Evolutionary conservation across 2,888 invertebrate genomes (phyloP), one percentile per base, ranked within the genome.

Genomic region (Laspeyria flexula): DNA sequence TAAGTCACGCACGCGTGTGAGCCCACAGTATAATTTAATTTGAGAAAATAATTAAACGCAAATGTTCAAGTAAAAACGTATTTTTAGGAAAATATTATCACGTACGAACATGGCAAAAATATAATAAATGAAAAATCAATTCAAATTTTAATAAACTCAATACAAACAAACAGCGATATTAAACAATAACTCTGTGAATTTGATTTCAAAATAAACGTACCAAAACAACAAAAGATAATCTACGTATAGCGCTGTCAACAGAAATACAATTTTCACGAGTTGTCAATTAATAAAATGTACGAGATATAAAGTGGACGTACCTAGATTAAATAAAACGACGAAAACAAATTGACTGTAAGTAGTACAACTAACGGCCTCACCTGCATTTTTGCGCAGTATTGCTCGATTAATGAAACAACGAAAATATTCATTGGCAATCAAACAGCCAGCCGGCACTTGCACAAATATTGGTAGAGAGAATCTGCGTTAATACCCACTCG

Each of bases 371-470:
- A 56, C 65, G 49, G 61, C 66, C 57, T 65, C 65, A 65, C 65
- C 64, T 66, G 71, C 60, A 60, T 63, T 75, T 75, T 77, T 73
- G 65, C 65, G 48, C 67, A 65, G 64, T 57, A 71, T 74, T 71
- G 72, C 70, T 69, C 74, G 73, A 72, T 79, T 81, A 77, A 78
- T 79, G 73, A 72, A 80, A 75, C 71, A 76, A 66, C 73, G 75
- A 74, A 81, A 81, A 77, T 79, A 79, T 79, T 81, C 76, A 79
- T 77, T 76, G 75, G 77, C 77, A 80, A 83, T 80, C 80, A 81
- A 79, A 83, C 79, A 81, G 60, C 61, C 69, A 53, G 64, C 65
- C 73, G 65, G 71, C 68, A 73, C 73, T 74, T 75, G 65, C 47
- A 61, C 77, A 82, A 83, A 85, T 83, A 84, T 82, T 84, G 71